phyloP scores from a whole-genome alignment of 2,888 invertebrate species.

The Callosobruchus maculatus region DNA sequence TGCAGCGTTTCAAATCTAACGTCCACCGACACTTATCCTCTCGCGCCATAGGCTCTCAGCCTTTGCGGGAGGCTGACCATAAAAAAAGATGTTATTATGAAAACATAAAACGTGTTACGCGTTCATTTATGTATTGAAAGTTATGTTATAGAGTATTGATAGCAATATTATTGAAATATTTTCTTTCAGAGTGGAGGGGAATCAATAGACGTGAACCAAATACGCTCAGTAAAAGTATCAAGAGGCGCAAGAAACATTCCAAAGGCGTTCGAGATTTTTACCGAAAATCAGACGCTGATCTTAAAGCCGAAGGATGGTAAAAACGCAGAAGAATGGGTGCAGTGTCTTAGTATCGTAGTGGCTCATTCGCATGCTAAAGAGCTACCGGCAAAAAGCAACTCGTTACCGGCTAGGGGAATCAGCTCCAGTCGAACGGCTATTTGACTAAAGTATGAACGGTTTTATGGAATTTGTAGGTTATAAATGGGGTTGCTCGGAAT shows the following conservation, averaged over 20 bases:
- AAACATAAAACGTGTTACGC: too few relatives aligned
- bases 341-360: conserved; percentile 89
- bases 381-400: conserved; percentile 50
- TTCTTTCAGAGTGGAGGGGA: conserved; percentile 72
- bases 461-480: neutral
- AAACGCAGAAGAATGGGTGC: conserved; percentile 95
- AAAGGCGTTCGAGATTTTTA: conserved; percentile 95
- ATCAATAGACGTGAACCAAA: conserved; percentile 88
- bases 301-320: conserved; percentile 92
- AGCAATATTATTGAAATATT: neutral
- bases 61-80: too few relatives aligned
- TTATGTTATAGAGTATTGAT: too few relatives aligned
- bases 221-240: conserved; percentile 91
- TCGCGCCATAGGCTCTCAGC: too few relatives aligned
- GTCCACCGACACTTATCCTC: too few relatives aligned
- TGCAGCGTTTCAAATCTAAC: too few relatives aligned
- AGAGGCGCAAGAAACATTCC: conserved; percentile 88
- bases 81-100: too few relatives aligned
- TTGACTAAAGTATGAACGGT: conserved; percentile 18
- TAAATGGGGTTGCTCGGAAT: too few relatives aligned
- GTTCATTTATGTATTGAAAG: too few relatives aligned
- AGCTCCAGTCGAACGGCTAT: conserved; percentile 47
- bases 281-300: conserved; percentile 86
- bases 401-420: conserved; percentile 48
- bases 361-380: conserved; percentile 77